phyloP scores from a whole-genome alignment of 2,888 invertebrate genomes.

The Hypena proboscidalis region DNA sequence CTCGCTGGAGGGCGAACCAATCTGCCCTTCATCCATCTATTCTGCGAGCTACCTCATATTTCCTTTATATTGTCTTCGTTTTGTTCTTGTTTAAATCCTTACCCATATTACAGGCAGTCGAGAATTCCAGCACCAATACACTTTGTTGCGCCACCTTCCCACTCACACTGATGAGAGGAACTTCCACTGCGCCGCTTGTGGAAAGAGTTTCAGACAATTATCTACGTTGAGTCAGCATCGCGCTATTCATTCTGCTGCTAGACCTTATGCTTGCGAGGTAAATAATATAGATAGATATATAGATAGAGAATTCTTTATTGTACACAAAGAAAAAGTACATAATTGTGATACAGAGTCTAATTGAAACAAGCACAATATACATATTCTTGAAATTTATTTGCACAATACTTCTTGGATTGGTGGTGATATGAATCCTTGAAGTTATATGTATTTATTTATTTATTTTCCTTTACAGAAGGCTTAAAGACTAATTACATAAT shows the following conservation, averaged over 20 bases:
- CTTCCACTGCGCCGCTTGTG: slow-evolving; percentile 89
- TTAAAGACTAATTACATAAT: too few species aligned
- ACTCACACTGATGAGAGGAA: slow-evolving; percentile 92
- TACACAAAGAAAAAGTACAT: too few species aligned
- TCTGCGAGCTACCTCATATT: too few species aligned
- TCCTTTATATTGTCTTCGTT: too few species aligned
- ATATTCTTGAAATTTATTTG: not conserved
- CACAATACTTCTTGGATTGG: too few species aligned
- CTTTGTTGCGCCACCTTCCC: slow-evolving; percentile 90
- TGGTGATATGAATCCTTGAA: not conserved
- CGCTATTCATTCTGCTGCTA: slow-evolving; percentile 91
- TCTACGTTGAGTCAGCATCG: slow-evolving; percentile 91
- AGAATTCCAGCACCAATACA: slow-evolving; percentile 91
- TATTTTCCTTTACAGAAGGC: too few species aligned
- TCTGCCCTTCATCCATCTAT: too few species aligned
- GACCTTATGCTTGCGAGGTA: slow-evolving; percentile 90
- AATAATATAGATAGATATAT: too few species aligned
- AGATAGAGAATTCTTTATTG: too few species aligned
- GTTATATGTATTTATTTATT: too few species aligned
- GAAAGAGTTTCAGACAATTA: slow-evolving; percentile 90
- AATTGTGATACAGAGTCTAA: too few species aligned
- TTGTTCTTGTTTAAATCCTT: not conserved
- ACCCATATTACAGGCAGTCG: slow-evolving; percentile 83
- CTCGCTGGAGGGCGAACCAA: too few species aligned
- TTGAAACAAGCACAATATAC: not conserved